Base-by-base conservation (phyloP, 23 tunicate genomes). In the Trididemnum nubilum region DNA sequence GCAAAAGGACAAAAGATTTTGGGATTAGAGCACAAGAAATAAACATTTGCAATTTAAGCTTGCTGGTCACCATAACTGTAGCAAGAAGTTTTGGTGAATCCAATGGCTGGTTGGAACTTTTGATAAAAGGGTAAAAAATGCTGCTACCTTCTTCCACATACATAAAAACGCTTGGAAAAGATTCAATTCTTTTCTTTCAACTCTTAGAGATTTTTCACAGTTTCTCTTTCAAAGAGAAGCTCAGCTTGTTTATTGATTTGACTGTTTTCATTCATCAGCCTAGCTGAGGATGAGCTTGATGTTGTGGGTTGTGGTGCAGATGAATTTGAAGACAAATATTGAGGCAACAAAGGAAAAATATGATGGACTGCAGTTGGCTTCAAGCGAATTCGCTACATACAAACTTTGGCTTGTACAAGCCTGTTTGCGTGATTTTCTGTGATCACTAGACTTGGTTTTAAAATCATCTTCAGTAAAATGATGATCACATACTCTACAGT, bases 311-410 rank as follows among this genome's bases (percentile, higher is more conserved):
- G 19, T 3, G 39, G 21, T 32, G 74, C 39, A 69, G 74, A 9
- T 69, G 74, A 2, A 34, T 28, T 69, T 36, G 74, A 29, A 32
- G 74, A 69, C 36, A 69, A 24, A 22, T 69, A 69, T 30, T 69
- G 37, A 4, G 74, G 74, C 21, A 69, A n/a, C 19, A 18, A 33
- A 12, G n/a, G 39, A 34, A 69, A 69, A 69, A 69, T 69, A 34
- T 69, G 74, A 32, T 36, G 74, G 19, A 69, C 74, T 33, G 74
- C 74, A 69, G 74, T 69, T 69, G 74, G 19, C 32, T 69, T 69
- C 25, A 32, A 69, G 25, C 74, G 74, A 69, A 12, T 7, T 69
- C 39, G 22, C 39, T 69, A 12, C 19, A 69, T 7, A 69, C n/a
- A n/a, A n/a, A n/a, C n/a, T 12, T 69, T 30, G 38, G 18, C 32